A percentile compares a stretch with the other conserved stretches of the same genome.
These are phyloP conservation scores for Ciconia maguari DNA, from an alignment of 2,113 vertebrate genomes.

Conservation along the genomic window DNA sequence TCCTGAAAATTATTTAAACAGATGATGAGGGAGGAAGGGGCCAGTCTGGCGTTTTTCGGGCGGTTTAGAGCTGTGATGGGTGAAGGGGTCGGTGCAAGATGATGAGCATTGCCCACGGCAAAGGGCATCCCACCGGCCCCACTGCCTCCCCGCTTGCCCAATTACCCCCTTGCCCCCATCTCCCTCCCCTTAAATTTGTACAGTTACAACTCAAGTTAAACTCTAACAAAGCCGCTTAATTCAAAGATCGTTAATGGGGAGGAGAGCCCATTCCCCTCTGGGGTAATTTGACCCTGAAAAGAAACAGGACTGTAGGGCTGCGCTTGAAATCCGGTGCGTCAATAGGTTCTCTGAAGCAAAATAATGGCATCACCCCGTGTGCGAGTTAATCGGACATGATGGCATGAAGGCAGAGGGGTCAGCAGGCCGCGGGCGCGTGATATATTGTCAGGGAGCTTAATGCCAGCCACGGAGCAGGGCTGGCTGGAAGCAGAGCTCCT, in stretches of 20 bases:
- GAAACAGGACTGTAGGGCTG: slow-evolving; percentile 72
- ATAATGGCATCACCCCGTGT: slow-evolving; percentile 86
- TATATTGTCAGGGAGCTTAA: slow-evolving; percentile 90
- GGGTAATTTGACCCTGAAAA: slow-evolving; percentile 81
- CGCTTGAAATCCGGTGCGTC: slow-evolving; percentile 80
- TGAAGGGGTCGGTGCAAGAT: neutral
- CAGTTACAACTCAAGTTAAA: slow-evolving; percentile 34
- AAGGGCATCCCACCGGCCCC: neutral
- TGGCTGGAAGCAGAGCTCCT: slow-evolving; percentile 49
- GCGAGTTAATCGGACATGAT: slow-evolving; percentile 88
- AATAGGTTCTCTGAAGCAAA: slow-evolving; percentile 85
- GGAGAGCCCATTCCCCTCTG: slow-evolving; percentile 71
- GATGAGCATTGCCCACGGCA: neutral
- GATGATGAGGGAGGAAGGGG: neutral
- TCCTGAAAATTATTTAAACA: neutral
- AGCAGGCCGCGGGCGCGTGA: slow-evolving; percentile 77
- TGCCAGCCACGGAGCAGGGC: slow-evolving; percentile 73
- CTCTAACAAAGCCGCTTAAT: slow-evolving; percentile 72
- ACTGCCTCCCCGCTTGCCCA: neutral
- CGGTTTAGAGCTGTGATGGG: neutral
- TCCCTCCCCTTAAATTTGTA: neutral
- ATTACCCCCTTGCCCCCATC: neutral
- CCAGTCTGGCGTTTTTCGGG: neutral
- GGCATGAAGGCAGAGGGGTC: slow-evolving; percentile 84
- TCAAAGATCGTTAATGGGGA: slow-evolving; percentile 76